A percentile compares a stretch with the other conserved stretches of the same genome.
Conservation (phyloP, 2,797 vertebrate species). For the Scomberomorus guttatus region DNA sequence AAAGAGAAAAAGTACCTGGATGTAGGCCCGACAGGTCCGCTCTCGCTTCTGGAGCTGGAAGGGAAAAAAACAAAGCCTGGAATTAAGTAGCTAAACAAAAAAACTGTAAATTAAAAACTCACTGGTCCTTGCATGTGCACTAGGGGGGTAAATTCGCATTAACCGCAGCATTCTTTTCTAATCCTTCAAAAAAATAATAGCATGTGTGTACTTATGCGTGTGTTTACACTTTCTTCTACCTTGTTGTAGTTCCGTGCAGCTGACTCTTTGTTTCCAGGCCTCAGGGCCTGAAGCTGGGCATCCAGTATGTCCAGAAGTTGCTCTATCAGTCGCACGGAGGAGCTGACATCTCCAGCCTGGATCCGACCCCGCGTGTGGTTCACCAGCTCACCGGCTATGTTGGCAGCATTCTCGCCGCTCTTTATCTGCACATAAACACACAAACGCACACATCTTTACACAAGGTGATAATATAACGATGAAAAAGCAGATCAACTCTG, state of each 20-base stretch:
- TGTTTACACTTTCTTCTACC: slow-evolving; percentile 76
- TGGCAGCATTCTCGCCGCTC: slow-evolving; percentile 95
- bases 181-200: slow-evolving; percentile 25
- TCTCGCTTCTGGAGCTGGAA: slow-evolving; percentile 94
- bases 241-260: slow-evolving; percentile 95
- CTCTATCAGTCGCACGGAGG: slow-evolving; percentile 94
- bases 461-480: not conserved
- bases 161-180: slow-evolving; percentile 43
- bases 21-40: slow-evolving; percentile 93
- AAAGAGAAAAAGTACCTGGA: slow-evolving; percentile 88
- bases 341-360: slow-evolving; percentile 95
- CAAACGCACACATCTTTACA: not conserved
- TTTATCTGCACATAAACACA: slow-evolving; percentile 88
- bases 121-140: slow-evolving; percentile 44
- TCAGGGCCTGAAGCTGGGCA: slow-evolving; percentile 92
- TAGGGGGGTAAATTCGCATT: slow-evolving; percentile 47
- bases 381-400: slow-evolving; percentile 93
- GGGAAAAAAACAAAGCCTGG: slow-evolving; percentile 65
- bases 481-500: not conserved
- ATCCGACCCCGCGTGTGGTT: slow-evolving; percentile 94
- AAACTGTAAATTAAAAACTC: slow-evolving; percentile 55
- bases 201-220: slow-evolving; percentile 3
- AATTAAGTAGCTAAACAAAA: slow-evolving; percentile 62
- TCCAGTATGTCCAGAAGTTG: slow-evolving; percentile 96
- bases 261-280: slow-evolving; percentile 93